A percentile compares a stretch with the other conserved stretches of the same genome.
Conservation (phyloP, 2,888 invertebrate genomes). For the Minunthozetes semirufus region DNA sequence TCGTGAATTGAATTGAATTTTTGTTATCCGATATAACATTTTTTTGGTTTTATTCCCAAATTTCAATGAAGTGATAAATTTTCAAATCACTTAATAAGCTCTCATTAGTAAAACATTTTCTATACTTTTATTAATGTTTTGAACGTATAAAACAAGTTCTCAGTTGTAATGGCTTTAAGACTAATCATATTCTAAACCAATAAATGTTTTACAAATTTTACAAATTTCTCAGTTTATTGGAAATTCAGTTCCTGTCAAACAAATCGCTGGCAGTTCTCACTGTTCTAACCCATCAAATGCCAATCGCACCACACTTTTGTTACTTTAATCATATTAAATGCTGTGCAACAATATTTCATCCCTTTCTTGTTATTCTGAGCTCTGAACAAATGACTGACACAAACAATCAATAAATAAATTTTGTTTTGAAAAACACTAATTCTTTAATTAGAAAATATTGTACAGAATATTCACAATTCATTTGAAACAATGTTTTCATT, state of each 20-base stretch:
- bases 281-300: no score
- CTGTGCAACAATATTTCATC: no score
- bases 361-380: no score
- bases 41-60: neutral
- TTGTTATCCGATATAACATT: neutral
- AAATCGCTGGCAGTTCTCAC: no score
- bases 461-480: neutral
- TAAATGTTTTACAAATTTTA: no score
- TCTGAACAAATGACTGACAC: neutral
- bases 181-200: no score
- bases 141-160: neutral
- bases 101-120: constrained; percentile 23
- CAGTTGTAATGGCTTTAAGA: no score
- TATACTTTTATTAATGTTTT: neutral
- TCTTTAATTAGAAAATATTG: neutral
- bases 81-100: constrained; percentile 28
- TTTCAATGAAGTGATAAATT: constrained; percentile 30
- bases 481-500: neutral
- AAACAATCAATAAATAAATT: neutral
- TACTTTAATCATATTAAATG: no score
- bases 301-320: no score
- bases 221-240: no score
- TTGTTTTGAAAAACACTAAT: neutral
- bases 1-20: no score
- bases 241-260: no score